Evolutionary conservation across 2,888 invertebrate species (phyloP), one percentile per base, ranked within the genome.

Genomic region (Bugulina stolonifera): DNA sequence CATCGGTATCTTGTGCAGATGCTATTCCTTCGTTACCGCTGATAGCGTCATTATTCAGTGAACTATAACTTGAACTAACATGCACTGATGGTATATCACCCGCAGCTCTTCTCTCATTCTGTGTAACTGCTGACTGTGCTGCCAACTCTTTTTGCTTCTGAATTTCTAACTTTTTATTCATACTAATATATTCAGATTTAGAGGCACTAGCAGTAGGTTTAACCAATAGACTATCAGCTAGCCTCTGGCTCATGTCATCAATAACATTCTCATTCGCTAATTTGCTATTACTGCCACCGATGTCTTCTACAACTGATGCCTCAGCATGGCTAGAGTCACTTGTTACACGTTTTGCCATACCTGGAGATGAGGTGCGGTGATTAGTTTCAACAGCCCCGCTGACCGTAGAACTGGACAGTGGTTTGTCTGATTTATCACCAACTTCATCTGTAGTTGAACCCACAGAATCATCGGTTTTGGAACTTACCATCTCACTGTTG

Each of bases 111-210:
- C 5, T 64, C 32, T 27, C 27, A 64, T 64, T 64, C 32, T 18
- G 32, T 10, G 32, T 32, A 2, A 64, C 3, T 18, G 5, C 18
- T 10, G 43, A 43, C 10, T 32, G 64, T 64, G 22, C 2, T 25
- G 32, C 27, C 32, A 64, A 32, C 29, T 64, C 64, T 14, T n/a
- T 22, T 32, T 64, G 22, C 32, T 32, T 64, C 34, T 64, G 25
- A 5, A 25, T 27, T 32, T 64, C 64, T 10, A 64, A 32, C 27
- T 64, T 27, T 34, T 64, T 22, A 32, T 64, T 64, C 10, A 64
- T 64, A n/a, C 64, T 64, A 64, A 64, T 32, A 64, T 64, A 64
- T 64, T 64, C 64, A 2, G 64, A 10, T 64, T 64, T 64, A 27
- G 32, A 27, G 10, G 27, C 64, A 14, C 5, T 32, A 14, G 22